phyloP scores from a whole-genome alignment of 2,888 invertebrate genomes.

The Cetonia aurata region DNA sequence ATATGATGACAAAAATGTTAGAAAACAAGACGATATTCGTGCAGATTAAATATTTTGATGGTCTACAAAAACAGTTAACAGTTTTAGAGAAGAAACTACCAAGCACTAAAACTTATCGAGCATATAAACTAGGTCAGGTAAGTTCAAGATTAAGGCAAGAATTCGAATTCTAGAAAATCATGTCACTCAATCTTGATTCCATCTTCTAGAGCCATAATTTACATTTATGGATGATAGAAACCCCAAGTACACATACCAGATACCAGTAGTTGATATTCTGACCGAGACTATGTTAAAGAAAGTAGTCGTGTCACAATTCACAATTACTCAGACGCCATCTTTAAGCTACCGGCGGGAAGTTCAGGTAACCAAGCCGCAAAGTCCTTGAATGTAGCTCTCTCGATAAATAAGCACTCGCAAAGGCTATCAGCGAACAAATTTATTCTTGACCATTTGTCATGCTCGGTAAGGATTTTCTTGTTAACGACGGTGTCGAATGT shows the following conservation, averaged over 20 bases:
- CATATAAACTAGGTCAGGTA: too few relatives aligned
- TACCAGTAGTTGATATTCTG: too few relatives aligned
- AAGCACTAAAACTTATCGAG: too few relatives aligned
- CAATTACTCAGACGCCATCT: slow-evolving; percentile 5
- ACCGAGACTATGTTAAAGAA: too few relatives aligned
- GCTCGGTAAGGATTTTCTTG: slow-evolving; percentile 33
- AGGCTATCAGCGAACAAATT: slow-evolving; percentile 29
- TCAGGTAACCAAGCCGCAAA: background rate
- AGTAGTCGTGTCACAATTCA: background rate
- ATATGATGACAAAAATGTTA: background rate
- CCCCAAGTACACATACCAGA: too few relatives aligned
- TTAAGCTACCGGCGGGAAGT: background rate
- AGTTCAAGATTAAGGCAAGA: too few relatives aligned
- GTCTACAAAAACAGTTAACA: background rate
- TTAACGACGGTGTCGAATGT: slow-evolving; percentile 32
- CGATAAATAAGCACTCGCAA: background rate
- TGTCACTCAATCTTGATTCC: too few relatives aligned
- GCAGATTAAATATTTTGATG: too few relatives aligned
- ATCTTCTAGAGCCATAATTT: too few relatives aligned
- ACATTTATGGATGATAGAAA: too few relatives aligned
- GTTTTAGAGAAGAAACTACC: background rate
- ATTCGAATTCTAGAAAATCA: too few relatives aligned
- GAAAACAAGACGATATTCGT: too few relatives aligned
- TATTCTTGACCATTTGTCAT: slow-evolving; percentile 34
- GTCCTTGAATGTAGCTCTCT: slow-evolving; percentile 26